These are phyloP conservation scores for Vespertilio murinus DNA, from an alignment of 2,797 vertebrate genomes.

Conservation along the genomic window DNA sequence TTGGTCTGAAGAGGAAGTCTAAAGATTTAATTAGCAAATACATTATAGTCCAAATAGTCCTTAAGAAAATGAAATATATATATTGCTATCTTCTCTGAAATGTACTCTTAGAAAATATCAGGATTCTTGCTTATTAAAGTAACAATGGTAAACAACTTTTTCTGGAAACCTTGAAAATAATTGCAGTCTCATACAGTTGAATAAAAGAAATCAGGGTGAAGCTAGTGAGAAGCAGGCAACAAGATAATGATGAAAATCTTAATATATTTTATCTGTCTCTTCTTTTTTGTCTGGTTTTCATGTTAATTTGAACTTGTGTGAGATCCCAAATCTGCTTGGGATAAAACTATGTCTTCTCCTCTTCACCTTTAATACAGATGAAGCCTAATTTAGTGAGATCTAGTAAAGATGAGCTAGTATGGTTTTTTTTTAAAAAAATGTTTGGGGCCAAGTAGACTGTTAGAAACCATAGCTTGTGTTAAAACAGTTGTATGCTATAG, in stretches of 20 bases:
- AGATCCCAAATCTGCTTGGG: neutral
- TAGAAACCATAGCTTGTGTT: neutral
- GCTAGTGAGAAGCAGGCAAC: constrained; percentile 26
- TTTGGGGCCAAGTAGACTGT: neutral
- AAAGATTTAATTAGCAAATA: neutral
- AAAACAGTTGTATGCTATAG: neutral
- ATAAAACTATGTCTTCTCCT: neutral
- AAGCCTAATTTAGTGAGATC: neutral
- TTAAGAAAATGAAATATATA: constrained; percentile 12
- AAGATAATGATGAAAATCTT: constrained; percentile 58
- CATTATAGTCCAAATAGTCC: neutral
- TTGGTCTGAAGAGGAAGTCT: neutral
- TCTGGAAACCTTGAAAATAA: constrained; percentile 49
- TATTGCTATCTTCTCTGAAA: constrained; percentile 15
- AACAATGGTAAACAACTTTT: constrained; percentile 9
- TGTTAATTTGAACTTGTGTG: constrained; percentile 47
- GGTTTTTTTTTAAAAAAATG: neutral
- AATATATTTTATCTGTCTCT: constrained; percentile 56
- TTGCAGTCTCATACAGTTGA: neutral
- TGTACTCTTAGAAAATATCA: neutral
- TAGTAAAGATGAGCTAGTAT: neutral
- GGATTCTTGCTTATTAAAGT: neutral
- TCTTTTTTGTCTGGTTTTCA: constrained; percentile 70
- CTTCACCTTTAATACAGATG: neutral
- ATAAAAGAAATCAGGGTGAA: constrained; percentile 53